These are phyloP conservation scores for Zosterops hypoxanthus DNA, from an alignment of 2,113 vertebrate species.

Conservation along the genomic window DNA sequence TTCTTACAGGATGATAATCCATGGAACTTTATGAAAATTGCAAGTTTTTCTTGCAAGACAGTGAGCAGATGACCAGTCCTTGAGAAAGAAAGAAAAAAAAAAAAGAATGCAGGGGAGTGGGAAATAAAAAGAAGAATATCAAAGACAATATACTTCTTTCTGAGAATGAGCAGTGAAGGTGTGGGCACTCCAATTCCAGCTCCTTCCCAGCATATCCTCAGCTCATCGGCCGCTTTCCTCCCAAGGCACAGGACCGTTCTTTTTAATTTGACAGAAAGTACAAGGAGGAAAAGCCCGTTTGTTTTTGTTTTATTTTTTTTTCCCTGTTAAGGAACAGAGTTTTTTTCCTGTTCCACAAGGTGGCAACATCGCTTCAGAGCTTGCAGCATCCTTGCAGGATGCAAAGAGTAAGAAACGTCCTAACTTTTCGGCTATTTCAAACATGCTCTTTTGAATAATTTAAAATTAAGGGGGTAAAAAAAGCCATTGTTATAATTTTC, in stretches of 20 bases:
- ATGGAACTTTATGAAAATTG: not conserved
- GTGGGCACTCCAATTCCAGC: accelerated
- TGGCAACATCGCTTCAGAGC: constrained; percentile 73
- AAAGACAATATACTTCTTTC: not conserved
- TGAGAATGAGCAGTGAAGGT: not conserved
- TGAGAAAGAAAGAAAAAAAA: not conserved
- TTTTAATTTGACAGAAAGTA: not conserved
- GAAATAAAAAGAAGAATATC: not conserved
- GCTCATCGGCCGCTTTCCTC: not conserved
- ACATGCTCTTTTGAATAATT: not conserved
- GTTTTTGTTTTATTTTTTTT: no score
- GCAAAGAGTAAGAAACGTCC: accelerated
- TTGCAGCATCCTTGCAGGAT: not conserved
- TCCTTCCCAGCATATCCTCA: not conserved
- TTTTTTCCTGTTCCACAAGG: constrained; percentile 65
- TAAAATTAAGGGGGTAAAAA: not conserved
- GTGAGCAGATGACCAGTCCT: not conserved
- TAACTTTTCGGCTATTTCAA: not conserved
- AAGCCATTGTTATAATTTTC: not conserved
- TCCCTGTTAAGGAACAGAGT: not conserved
- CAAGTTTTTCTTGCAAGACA: not conserved
- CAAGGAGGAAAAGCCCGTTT: not conserved
- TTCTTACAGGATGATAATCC: not conserved
- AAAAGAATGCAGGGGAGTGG: accelerated
- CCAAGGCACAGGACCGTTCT: not conserved